phyloP scores from a whole-genome alignment of 2,888 invertebrate species.

The Eilema sororculum region DNA sequence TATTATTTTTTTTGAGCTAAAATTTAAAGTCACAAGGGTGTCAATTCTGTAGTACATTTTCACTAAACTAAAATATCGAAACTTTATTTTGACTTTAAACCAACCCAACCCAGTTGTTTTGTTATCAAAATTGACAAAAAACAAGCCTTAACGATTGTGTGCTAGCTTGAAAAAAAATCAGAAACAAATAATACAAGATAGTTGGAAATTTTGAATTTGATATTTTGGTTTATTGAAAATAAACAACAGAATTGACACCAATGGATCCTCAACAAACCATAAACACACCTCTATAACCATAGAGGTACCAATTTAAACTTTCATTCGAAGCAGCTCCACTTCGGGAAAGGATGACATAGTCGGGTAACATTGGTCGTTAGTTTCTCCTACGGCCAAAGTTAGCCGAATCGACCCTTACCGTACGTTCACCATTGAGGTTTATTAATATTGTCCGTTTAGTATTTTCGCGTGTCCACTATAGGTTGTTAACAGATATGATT shows the following conservation, averaged over 20 bases:
- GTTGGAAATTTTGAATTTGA: too few relatives aligned
- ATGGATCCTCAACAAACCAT: neutral
- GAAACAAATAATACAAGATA: too few relatives aligned
- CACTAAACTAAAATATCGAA: too few relatives aligned
- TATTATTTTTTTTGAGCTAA: slow-evolving; percentile 9
- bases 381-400: neutral
- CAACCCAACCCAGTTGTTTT: too few relatives aligned
- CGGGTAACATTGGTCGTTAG: slow-evolving; percentile 10
- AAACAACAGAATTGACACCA: too few relatives aligned
- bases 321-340: neutral
- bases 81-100: too few relatives aligned
- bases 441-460: slow-evolving; percentile 24
- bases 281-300: slow-evolving; percentile 4
- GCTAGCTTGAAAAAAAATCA: too few relatives aligned
- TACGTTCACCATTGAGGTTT: slow-evolving; percentile 13
- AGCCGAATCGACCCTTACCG: slow-evolving; percentile 8
- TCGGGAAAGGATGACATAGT: neutral
- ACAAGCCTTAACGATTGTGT: too few relatives aligned
- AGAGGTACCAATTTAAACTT: neutral
- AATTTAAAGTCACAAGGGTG: neutral
- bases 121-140: too few relatives aligned
- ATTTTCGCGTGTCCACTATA: slow-evolving; percentile 77
- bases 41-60: too few relatives aligned
- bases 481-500: slow-evolving; percentile 97
- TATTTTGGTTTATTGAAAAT: too few relatives aligned